Conservation (phyloP, 2,113 vertebrate genomes). For the Lucifuga dentata region DNA sequence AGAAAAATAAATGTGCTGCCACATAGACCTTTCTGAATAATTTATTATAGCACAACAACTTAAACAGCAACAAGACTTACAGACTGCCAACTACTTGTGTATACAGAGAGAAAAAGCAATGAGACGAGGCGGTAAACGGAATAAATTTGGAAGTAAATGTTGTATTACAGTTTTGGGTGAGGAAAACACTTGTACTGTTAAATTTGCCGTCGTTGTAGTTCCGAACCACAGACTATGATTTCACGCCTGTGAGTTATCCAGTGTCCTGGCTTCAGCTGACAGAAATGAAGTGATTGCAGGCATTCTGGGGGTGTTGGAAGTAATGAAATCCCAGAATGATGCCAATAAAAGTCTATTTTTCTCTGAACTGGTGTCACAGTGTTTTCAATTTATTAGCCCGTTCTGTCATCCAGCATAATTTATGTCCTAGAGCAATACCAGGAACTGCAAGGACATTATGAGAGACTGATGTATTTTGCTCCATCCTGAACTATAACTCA, state of each 20-base stretch:
- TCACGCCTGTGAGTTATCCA: conserved; percentile 46
- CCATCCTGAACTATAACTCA: conserved; percentile 52
- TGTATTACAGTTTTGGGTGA: not conserved
- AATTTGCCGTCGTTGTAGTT: conserved; percentile 21
- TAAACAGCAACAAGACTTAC: not conserved
- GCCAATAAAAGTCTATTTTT: conserved; percentile 55
- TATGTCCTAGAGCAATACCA: conserved; percentile 28
- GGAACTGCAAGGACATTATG: conserved; percentile 45
- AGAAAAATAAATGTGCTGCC: not conserved
- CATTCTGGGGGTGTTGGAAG: conserved; percentile 45
- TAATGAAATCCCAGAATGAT: conserved; percentile 52
- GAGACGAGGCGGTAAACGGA: not conserved
- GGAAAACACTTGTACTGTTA: not conserved
- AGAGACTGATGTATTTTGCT: conserved; percentile 52
- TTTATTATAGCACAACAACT: no score
- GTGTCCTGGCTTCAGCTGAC: conserved; percentile 31
- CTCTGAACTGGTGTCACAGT: conserved; percentile 36
- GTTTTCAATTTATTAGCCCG: conserved; percentile 61
- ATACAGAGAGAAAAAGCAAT: not conserved
- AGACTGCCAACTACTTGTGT: not conserved
- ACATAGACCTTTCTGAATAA: not conserved
- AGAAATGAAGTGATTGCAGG: conserved; percentile 47
- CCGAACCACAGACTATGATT: conserved; percentile 24
- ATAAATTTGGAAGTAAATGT: not conserved
- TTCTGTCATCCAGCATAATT: conserved; percentile 47